phyloP scores from a whole-genome alignment of 1,140 invertebrate species.

The Fopius arisanus region DNA sequence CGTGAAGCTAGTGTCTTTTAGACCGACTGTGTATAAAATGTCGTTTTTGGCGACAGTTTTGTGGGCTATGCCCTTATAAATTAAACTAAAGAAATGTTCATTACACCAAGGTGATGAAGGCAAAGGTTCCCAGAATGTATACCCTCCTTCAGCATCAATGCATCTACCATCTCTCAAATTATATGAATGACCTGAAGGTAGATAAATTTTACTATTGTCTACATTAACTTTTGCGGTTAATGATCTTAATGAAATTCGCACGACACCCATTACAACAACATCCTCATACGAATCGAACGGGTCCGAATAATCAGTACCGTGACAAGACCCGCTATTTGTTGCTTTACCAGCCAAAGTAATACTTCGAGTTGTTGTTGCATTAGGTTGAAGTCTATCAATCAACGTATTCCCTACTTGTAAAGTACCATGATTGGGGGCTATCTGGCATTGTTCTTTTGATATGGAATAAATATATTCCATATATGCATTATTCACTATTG shows the following conservation, averaged over 20 bases:
- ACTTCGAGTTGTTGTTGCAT: not conserved
- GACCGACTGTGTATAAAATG: conserved; percentile 27
- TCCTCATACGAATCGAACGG: conserved; percentile 20
- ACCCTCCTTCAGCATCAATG: conserved; percentile 27
- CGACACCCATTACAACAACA: conserved; percentile 21
- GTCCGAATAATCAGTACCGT: conserved; percentile 20
- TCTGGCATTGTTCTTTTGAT: not conserved
- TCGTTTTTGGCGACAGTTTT: conserved; percentile 21
- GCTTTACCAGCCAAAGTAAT: conserved; percentile 37
- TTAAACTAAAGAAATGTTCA: conserved; percentile 20
- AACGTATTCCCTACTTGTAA: not conserved
- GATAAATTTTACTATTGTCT: conserved; percentile 25
- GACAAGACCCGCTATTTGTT: conserved; percentile 40
- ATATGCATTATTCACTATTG: not conserved
- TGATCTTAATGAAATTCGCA: conserved; percentile 15
- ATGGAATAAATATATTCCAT: not conserved
- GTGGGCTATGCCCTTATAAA: conserved; percentile 28
- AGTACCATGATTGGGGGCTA: not conserved
- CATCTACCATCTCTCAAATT: conserved; percentile 25
- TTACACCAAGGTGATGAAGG: conserved; percentile 18
- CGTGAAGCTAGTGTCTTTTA: conserved; percentile 29
- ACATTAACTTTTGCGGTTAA: not conserved
- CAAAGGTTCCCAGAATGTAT: conserved; percentile 31
- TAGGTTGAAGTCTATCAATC: not conserved
- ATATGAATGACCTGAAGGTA: conserved; percentile 17